Evolutionary conservation across 2,113 vertebrate genomes (phyloP).

Genomic region (Mormyrus iriodes): DNA sequence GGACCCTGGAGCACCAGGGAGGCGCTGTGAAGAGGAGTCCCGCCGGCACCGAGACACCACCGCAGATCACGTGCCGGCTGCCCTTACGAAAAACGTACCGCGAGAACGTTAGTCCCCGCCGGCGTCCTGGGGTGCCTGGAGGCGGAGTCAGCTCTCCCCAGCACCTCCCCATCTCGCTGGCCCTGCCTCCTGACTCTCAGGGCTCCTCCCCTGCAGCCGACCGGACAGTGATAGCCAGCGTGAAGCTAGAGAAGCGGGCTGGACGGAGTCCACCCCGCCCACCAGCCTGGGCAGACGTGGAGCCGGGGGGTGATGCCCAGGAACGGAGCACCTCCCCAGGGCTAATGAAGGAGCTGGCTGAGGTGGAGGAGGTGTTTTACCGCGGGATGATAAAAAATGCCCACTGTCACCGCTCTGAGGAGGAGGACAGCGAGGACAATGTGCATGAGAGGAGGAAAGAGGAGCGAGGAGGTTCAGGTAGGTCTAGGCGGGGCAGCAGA

Average conservation of each 20-base stretch:
- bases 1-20: conserved; percentile 66
- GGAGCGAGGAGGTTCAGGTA: conserved; percentile 41
- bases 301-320: conserved; percentile 24
- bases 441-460: conserved; percentile 39
- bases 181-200: conserved; percentile 18
- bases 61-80: conserved; percentile 67
- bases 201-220: conserved; percentile 38
- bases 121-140: conserved; percentile 59
- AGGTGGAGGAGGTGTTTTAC: conserved; percentile 74
- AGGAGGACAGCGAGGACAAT: conserved; percentile 42
- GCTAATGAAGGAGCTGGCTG: conserved; percentile 64
- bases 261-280: background rate
- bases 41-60: conserved; percentile 48
- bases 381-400: conserved; percentile 65
- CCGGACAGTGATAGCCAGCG: conserved; percentile 66
- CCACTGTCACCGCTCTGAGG: conserved; percentile 43
- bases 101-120: conserved; percentile 73
- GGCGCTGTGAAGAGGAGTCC: conserved; percentile 53
- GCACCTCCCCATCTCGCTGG: conserved; percentile 37
- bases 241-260: conserved; percentile 62
- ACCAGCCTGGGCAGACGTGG: background rate
- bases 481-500: conserved; percentile 47
- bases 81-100: conserved; percentile 83
- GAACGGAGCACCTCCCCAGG: conserved; percentile 36
- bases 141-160: conserved; percentile 47